Base-by-base conservation (phyloP, 2,888 invertebrate genomes). In the Lamproptera curius region DNA sequence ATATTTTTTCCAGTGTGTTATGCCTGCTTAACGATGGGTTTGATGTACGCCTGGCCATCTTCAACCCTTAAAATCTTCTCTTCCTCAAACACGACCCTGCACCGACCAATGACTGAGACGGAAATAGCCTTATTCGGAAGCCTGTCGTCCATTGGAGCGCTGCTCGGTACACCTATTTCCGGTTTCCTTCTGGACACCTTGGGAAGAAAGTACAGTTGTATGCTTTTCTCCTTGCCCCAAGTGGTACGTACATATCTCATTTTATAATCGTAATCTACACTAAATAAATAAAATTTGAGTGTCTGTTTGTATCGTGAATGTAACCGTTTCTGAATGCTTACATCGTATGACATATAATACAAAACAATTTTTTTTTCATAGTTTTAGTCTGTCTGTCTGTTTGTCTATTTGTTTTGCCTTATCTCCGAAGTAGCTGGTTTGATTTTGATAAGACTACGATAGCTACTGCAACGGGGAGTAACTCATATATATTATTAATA, bases 1-100 rank as follows among this genome's bases (percentile, higher is more conserved):
- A 13, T 6, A 36, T 39, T 17, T 37, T 2, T 54, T 51, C 14
- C 50, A 65, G 65, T 61, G 33, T 60, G 64, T 48, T 56, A 48
- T 37, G 34, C 55, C 15, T 59, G 56, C 14, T 31, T 59, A 14
- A 53, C 38, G 10, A 20, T 62, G 46, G 59, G 59, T 1, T 11
- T 62, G 5, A 56, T 62, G 38, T 59, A 56, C 26, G 40, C 59
- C 13, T 65, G 61, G 62, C 64, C 65, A 0, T 63, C 65, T 0
- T 62, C 61, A 1, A 63, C 62, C 0, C 39, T 57, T 11, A 50
- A 39, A 16, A 42, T 61, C 16, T 66, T 65, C 48, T 42, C 53
- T 1, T 62, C 63, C 1, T 28, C 31, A 2, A 58, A 58, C 42
- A 66, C 64, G 2, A 57, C 60, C 1, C 50, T 66, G 11, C 40